Evolutionary conservation across 2,113 vertebrate genomes (phyloP).

Genomic region (Calonectris borealis): DNA sequence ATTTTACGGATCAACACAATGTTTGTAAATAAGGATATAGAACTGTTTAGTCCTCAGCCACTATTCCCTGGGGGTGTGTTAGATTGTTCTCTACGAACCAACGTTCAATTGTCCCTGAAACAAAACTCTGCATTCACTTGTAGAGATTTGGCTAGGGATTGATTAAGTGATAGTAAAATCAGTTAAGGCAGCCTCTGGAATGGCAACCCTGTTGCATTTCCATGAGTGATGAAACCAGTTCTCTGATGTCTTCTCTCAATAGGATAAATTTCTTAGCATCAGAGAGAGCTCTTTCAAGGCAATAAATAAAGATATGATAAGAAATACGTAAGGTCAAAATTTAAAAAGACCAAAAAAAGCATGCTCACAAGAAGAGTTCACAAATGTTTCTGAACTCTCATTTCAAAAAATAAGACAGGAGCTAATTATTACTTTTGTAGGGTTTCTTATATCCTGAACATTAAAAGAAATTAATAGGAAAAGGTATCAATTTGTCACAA

Average conservation of each 20-base stretch:
- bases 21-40: not conserved
- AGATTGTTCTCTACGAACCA: not conserved
- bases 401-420: conserved; percentile 18
- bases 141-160: not conserved
- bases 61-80: not conserved
- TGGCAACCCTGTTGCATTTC: not conserved
- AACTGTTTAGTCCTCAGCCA: not conserved
- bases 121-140: not conserved
- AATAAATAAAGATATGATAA: not conserved
- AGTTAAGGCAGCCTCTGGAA: not conserved
- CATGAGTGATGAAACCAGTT: not conserved
- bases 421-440: conserved; percentile 31
- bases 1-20: not conserved
- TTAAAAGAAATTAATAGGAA: conserved; percentile 35
- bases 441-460: not conserved
- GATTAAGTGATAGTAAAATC: not conserved
- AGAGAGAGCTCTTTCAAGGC: conserved; percentile 4
- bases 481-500: conserved; percentile 36
- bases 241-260: not conserved
- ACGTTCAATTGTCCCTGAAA: not conserved
- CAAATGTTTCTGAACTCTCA: not conserved
- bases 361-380: not conserved
- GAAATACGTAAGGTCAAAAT: not conserved
- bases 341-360: not conserved
- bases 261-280: not conserved